Conservation (phyloP, 2,113 vertebrate species). For the Dipodomys ordii region DNA sequence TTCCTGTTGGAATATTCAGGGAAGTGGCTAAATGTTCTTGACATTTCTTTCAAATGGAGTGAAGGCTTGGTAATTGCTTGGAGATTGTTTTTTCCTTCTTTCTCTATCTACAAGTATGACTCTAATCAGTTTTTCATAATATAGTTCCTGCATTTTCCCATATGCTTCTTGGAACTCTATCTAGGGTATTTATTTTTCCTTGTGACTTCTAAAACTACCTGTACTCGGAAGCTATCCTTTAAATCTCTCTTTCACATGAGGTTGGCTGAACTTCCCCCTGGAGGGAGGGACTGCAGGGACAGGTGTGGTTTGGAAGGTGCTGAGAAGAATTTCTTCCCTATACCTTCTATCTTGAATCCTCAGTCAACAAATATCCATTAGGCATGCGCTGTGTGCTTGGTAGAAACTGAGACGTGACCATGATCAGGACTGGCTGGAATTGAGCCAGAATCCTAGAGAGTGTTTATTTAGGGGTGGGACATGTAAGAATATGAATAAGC, state of each 20-base stretch:
- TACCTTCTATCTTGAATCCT: not conserved
- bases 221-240: slow-evolving; percentile 52
- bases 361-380: not conserved
- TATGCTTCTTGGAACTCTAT: slow-evolving; percentile 42
- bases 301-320: not conserved
- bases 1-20: not conserved
- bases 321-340: not conserved
- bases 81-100: not conserved
- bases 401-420: not conserved
- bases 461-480: not conserved
- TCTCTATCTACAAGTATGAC: not conserved
- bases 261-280: not conserved
- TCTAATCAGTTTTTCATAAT: not conserved
- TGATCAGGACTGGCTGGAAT: not conserved
- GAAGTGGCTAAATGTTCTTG: not conserved
- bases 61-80: not conserved
- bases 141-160: slow-evolving; percentile 46
- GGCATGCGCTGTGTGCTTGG: not conserved
- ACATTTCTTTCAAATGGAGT: not conserved
- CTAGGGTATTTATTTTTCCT: slow-evolving; percentile 36
- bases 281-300: not conserved
- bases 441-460: not conserved
- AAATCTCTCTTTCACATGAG: not conserved
- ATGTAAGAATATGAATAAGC: not conserved
- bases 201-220: slow-evolving; percentile 18